Conservation (phyloP, 1,140 invertebrate genomes). For the Pseudomyrmex cubaensis region DNA sequence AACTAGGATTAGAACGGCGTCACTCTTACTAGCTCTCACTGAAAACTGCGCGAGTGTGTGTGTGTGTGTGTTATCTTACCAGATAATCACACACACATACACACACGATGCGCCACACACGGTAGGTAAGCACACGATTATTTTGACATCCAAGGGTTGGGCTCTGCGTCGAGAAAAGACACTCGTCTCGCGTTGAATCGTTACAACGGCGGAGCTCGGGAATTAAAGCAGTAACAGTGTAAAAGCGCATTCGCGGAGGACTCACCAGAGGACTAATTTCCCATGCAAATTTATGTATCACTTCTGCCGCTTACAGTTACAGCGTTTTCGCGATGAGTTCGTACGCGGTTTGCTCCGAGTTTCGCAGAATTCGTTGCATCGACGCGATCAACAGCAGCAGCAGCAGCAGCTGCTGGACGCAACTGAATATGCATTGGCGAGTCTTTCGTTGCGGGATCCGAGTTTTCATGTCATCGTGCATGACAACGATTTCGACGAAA, state of each 20-base stretch:
- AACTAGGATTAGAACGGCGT: no score
- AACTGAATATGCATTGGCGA: neutral
- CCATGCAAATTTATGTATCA: slow-evolving; percentile 54
- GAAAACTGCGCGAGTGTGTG: no score
- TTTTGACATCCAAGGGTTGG: neutral
- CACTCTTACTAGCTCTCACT: no score
- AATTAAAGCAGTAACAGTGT: slow-evolving; percentile 31
- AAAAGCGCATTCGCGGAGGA: neutral
- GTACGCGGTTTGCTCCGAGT: slow-evolving; percentile 9
- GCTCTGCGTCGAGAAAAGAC: neutral
- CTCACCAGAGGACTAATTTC: neutral
- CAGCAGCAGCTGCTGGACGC: neutral
- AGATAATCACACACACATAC: no score
- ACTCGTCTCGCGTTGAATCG: neutral
- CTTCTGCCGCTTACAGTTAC: slow-evolving; percentile 34
- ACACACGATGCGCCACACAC: no score
- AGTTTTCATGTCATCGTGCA: neutral
- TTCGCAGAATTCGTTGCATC: slow-evolving; percentile 28
- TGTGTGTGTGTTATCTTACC: no score
- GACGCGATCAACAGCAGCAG: slow-evolving; percentile 6
- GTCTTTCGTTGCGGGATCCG: neutral
- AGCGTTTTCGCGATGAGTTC: neutral
- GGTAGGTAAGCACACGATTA: neutral
- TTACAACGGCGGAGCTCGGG: neutral
- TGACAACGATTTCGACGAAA: neutral